Conservation (phyloP, 2,888 invertebrate genomes). For the Lepidocyrtoides sp. region DNA sequence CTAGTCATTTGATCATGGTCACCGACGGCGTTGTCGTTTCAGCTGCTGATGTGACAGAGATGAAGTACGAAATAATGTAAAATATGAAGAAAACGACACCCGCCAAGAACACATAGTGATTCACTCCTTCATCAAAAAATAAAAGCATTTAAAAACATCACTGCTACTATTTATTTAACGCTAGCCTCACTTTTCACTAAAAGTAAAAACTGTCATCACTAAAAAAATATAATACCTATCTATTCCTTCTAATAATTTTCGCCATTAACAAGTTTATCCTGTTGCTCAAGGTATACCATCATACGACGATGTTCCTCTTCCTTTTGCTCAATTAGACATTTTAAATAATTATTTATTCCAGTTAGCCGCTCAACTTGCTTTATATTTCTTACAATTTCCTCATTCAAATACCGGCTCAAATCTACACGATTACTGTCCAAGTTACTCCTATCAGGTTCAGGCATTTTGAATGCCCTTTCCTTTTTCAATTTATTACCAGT, state of each 20-base stretch:
- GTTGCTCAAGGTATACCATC: conserved; percentile 2
- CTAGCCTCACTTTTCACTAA: not conserved
- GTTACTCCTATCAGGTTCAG: conserved; percentile 19
- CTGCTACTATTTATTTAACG: not conserved
- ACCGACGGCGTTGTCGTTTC: not conserved
- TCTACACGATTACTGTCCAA: conserved; percentile 11
- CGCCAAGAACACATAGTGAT: conserved; percentile 32
- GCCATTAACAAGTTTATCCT: not conserved
- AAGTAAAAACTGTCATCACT: not conserved
- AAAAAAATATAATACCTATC: not conserved
- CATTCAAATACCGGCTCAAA: conserved; percentile 46
- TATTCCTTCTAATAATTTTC: not conserved
- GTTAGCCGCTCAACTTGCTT: conserved; percentile 20
- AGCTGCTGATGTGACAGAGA: not conserved
- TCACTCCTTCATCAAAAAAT: conserved; percentile 7
- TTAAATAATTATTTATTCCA: conserved; percentile 31
- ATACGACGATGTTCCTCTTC: conserved; percentile 39
- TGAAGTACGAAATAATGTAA: conserved; percentile 17
- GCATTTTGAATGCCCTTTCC: conserved; percentile 6
- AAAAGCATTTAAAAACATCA: not conserved
- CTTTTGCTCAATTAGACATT: conserved; percentile 36
- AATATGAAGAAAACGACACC: conserved; percentile 19
- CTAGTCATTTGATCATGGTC: conserved; percentile 6
- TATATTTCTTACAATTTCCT: conserved; percentile 23
- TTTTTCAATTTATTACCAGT: too few relatives aligned